Percentiles rank a stretch among this genome's conserved stretches.
Evolutionary conservation across 2,113 vertebrate species (phyloP).

Genomic region (Eublepharis macularius): DNA sequence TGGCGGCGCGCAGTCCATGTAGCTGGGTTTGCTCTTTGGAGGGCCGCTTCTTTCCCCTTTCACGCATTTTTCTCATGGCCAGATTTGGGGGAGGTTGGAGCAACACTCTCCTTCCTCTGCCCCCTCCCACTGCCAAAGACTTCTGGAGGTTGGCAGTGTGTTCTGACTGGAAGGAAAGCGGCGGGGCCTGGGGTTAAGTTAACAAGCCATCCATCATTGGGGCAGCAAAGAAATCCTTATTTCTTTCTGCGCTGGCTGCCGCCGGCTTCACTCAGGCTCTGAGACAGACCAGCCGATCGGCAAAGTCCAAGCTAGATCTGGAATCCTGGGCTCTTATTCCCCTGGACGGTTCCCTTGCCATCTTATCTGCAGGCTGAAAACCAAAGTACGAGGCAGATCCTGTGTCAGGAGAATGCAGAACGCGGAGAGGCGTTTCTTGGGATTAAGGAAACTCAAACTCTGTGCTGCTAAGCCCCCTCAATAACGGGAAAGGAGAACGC

Average conservation of each 20-base stretch:
- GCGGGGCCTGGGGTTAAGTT: background rate
- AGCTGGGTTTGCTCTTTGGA: background rate
- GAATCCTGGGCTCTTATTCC: background rate
- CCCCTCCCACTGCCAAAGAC: rapidly evolving
- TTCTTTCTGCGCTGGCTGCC: background rate
- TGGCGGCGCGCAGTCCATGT: background rate
- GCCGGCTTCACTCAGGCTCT: background rate
- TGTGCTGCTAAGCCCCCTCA: background rate
- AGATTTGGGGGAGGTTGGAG: background rate
- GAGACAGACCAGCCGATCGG: background rate
- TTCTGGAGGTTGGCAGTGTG: background rate
- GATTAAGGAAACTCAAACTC: background rate
- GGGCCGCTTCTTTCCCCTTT: rapidly evolving
- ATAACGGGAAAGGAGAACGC: background rate
- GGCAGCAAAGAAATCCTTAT: background rate
- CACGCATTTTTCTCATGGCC: background rate
- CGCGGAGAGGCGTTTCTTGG: too few relatives aligned
- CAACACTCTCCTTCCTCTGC: background rate
- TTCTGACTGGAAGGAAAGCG: background rate
- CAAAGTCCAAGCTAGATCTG: background rate
- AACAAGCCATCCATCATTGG: slow-evolving; percentile 11
- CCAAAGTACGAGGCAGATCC: background rate
- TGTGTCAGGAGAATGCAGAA: background rate
- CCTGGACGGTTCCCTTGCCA: background rate
- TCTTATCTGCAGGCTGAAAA: background rate